Conservation (phyloP, 2,797 vertebrate genomes). For the Argya squamiceps region DNA sequence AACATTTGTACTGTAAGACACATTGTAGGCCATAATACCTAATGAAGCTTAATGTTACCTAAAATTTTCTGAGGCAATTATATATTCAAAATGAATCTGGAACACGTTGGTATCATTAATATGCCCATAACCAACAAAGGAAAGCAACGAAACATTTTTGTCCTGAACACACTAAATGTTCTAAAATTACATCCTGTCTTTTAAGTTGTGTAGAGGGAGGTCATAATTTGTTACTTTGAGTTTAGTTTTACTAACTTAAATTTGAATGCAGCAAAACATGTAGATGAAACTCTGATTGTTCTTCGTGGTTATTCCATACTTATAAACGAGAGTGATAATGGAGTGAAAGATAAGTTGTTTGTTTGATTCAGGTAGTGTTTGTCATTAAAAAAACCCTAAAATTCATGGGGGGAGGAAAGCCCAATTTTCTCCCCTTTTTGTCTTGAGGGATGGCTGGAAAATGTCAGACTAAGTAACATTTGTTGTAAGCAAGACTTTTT, state of each 20-base stretch:
- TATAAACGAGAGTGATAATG: neutral
- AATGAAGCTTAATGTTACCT: neutral
- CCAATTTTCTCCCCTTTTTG: neutral
- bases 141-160: neutral
- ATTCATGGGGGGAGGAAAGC: rapidly evolving
- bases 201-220: neutral
- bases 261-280: neutral
- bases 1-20: neutral
- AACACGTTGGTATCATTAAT: neutral
- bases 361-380: neutral
- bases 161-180: neutral
- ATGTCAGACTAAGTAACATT: neutral
- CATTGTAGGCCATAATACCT: neutral
- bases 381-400: neutral
- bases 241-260: neutral
- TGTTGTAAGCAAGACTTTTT: neutral
- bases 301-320: neutral
- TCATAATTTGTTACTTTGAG: neutral
- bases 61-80: neutral
- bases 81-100: neutral
- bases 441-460: neutral
- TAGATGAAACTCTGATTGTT: neutral
- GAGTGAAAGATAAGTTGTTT: neutral
- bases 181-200: neutral
- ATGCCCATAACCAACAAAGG: neutral